Evolutionary conservation across 1,140 invertebrate species (phyloP).

Genomic region (Lepidurus apus): DNA sequence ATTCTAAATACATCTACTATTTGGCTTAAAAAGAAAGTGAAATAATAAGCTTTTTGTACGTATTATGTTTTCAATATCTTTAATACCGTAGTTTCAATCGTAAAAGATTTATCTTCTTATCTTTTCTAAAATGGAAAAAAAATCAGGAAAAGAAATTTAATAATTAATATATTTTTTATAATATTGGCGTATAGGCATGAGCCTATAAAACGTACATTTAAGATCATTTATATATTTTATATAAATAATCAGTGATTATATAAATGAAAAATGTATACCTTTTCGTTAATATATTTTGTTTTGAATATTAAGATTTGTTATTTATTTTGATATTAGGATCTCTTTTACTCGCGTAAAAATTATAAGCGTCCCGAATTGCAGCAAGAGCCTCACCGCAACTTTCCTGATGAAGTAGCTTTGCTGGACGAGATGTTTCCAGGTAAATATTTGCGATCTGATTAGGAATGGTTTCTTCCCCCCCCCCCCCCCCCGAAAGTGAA

Average conservation of each 20-base stretch:
- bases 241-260: no score
- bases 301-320: not conserved
- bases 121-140: no score
- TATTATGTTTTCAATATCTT: no score
- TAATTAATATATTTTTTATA: not conserved
- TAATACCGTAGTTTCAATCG: no score
- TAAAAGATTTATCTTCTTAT: no score
- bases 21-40: no score
- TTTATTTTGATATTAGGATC: conserved; percentile 60
- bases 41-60: no score
- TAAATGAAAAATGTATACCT: not conserved
- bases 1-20: no score
- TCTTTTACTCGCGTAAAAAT: conserved; percentile 96
- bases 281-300: conserved; percentile 25
- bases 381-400: conserved; percentile 73
- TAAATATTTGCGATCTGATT: conserved; percentile 41
- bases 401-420: conserved; percentile 81
- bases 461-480: not conserved
- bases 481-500: not conserved
- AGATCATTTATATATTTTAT: no score
- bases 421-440: conserved; percentile 79
- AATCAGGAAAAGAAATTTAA: no score
- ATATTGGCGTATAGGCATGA: no score
- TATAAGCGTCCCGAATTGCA: conserved; percentile 90
- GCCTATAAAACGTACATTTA: no score